Base-by-base conservation (phyloP, 2,888 invertebrate species). In the Caenorhabditis sp. region DNA sequence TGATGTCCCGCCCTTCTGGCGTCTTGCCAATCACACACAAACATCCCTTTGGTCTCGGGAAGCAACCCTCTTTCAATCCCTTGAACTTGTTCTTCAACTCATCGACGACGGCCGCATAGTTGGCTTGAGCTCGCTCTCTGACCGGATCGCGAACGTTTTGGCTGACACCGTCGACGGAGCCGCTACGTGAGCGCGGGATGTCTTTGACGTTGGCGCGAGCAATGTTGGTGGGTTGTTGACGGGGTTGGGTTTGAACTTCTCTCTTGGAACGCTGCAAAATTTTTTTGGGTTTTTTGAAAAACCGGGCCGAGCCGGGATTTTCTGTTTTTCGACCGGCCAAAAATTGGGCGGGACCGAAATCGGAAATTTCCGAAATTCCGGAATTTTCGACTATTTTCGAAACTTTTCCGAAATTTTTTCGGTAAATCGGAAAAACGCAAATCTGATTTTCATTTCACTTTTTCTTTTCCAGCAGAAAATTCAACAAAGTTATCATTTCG, bases 21-120 rank as follows among this genome's bases (percentile, higher is more conserved):
- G 78, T 81, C 72, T 86, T 86, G 58, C 86, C 86, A 50, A 80
- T 79, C n/a, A 86, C 84, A 63, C 86, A 86, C n/a, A 86, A 77
- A 60, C 86, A 86, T 62, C 86, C 83, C 51, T 83, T 85, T 49
- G 84, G 86, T 53, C 86, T 67, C 19, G 86, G 86, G 79, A 80
- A 86, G 67, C 81, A 86, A 43, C 85, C 84, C 62, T 86, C 84
- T 58, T 83, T 82, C 26, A 86, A 72, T 62, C 86, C 86, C 66
- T 81, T 79, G 81, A 86, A 86, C 76, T 86, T 86, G 71, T 85
- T 78, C 64, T 85, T 81, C 51, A 86, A 62, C 77, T 86, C 86
- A 58, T 86, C 80, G 31, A 86, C 66, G 24, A 86, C 86, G n/a
- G 83, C 83, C 6, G 79, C 81, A 69, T 86, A 86, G 77, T 86